A percentile compares a stretch with the other conserved stretches of the same genome.
Evolutionary conservation across 1,140 invertebrate genomes (phyloP).

Genomic region (Rhagoletis zephyria): DNA sequence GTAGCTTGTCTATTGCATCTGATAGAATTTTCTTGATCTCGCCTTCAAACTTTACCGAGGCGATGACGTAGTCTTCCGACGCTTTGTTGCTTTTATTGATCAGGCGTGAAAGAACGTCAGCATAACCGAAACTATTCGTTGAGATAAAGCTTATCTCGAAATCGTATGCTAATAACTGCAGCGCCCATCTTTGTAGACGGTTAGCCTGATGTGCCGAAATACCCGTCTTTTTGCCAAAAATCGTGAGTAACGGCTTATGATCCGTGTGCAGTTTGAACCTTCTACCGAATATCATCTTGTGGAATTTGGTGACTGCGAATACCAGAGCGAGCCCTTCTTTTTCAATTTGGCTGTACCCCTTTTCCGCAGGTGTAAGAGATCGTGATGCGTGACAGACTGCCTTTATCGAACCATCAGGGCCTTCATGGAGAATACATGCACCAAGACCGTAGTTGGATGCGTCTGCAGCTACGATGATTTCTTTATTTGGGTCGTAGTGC

Average conservation of each 20-base stretch:
- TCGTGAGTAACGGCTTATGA: conserved; percentile 56
- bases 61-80: background rate
- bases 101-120: background rate
- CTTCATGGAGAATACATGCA: conserved; percentile 62
- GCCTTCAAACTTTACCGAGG: background rate
- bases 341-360: conserved; percentile 74
- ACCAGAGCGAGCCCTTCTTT: conserved; percentile 67
- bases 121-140: conserved; percentile 22
- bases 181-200: background rate
- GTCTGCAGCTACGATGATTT: conserved; percentile 57
- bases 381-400: conserved; percentile 60
- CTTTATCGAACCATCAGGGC: conserved; percentile 54
- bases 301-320: too few relatives aligned
- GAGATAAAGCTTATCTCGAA: too few relatives aligned
- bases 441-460: conserved; percentile 57
- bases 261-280: too few relatives aligned
- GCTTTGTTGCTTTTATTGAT: too few relatives aligned
- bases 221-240: conserved; percentile 15
- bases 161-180: background rate
- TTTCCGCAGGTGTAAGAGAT: conserved; percentile 69
- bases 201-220: too few relatives aligned
- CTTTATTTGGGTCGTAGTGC: conserved; percentile 28
- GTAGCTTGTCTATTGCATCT: too few relatives aligned
- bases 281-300: conserved; percentile 70
- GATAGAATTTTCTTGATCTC: too few relatives aligned